A percentile compares a stretch with the other conserved stretches of the same genome.
phyloP scores from a whole-genome alignment of 1,140 invertebrate species.

The Coptotermes formosanus region DNA sequence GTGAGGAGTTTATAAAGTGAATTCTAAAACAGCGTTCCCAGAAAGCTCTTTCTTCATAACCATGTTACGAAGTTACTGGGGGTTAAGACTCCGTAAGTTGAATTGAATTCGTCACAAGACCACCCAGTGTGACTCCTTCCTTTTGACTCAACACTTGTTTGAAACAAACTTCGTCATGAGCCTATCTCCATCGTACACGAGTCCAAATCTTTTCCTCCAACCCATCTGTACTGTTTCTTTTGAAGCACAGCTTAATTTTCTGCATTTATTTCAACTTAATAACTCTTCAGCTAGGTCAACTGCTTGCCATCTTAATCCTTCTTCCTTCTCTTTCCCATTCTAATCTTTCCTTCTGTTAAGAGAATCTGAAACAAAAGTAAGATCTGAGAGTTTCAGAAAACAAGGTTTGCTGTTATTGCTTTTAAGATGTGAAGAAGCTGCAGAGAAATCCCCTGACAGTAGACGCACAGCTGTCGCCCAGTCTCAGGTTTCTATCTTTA shows the following conservation, averaged over 20 bases:
- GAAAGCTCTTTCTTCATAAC: neutral
- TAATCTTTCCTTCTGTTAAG: neutral
- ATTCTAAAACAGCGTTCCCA: neutral
- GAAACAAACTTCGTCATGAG: neutral
- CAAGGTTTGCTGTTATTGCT: neutral
- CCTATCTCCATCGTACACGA: neutral
- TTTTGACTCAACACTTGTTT: neutral
- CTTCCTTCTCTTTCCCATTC: neutral
- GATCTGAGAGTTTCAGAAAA: neutral
- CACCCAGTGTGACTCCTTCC: neutral
- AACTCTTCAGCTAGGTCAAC: neutral
- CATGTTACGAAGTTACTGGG: neutral
- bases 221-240: neutral
- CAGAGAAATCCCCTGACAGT: neutral
- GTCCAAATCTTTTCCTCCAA: neutral
- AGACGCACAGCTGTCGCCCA: neutral
- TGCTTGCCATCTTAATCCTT: neutral
- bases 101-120: neutral
- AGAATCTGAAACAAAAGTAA: neutral
- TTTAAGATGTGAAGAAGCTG: neutral
- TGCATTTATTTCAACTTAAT: slow-evolving; percentile 10
- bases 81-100: neutral
- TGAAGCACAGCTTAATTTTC: neutral
- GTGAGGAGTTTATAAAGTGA: neutral
- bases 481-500: neutral